Conservation (phyloP, 2,888 invertebrate species). For the Troilus luridus region DNA sequence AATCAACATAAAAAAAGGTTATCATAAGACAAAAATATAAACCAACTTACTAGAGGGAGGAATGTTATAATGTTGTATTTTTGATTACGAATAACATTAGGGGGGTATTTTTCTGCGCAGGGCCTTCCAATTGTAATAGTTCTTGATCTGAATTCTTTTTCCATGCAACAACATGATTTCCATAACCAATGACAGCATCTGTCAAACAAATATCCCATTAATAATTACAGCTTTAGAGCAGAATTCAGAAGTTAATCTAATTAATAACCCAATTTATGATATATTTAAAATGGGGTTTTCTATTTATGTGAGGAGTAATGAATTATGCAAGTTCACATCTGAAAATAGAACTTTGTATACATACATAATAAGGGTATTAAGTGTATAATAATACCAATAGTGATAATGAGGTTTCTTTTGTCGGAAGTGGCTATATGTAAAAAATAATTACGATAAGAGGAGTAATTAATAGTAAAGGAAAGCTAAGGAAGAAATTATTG, state of each 20-base stretch:
- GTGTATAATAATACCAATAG: not conserved
- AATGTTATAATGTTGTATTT: conserved; percentile 96
- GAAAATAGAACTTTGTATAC: conserved; percentile 28
- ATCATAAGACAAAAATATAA: not conserved
- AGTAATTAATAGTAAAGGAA: not conserved
- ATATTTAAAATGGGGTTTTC: too few relatives aligned
- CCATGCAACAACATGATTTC: conserved; percentile 78
- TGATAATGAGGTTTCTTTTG: not conserved
- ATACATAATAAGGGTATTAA: not conserved
- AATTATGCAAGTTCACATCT: conserved; percentile 3
- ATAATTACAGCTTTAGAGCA: not conserved
- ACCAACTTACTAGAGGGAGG: conserved; percentile 76
- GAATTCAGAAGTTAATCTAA: not conserved
- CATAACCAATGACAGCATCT: conserved; percentile 84
- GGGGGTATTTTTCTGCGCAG: conserved; percentile 87
- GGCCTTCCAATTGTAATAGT: conserved; percentile 84
- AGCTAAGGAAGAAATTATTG: conserved; percentile 29
- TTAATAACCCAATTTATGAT: not conserved
- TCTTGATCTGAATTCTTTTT: conserved; percentile 82
- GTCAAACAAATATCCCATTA: conserved; percentile 63
- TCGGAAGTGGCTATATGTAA: not conserved
- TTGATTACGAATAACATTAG: conserved; percentile 97
- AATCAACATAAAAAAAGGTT: not conserved
- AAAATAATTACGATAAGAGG: not conserved
- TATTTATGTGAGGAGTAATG: not conserved